Conservation (phyloP, 2,888 invertebrate genomes). For the Muschampia plurimacula region DNA sequence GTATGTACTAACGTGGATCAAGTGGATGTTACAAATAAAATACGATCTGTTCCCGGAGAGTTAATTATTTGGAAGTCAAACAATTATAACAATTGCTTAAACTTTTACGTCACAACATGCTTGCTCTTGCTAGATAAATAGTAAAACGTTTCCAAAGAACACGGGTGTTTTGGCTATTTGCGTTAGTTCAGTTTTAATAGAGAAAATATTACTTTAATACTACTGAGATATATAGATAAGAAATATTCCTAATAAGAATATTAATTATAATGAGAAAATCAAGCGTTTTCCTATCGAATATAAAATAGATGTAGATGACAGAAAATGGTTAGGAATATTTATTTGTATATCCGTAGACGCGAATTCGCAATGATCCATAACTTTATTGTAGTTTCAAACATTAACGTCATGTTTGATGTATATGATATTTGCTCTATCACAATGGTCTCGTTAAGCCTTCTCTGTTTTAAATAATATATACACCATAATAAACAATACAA, state of each 20-base stretch:
- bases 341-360: constrained; percentile 6
- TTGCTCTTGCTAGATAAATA: too few relatives aligned
- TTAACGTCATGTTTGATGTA: constrained; percentile 28
- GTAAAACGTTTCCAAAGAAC: too few relatives aligned
- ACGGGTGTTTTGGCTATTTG: too few relatives aligned
- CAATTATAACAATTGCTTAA: too few relatives aligned
- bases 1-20: too few relatives aligned
- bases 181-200: too few relatives aligned
- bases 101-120: too few relatives aligned
- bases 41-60: too few relatives aligned
- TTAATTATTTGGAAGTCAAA: too few relatives aligned
- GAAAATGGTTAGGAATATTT: constrained; percentile 9
- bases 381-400: constrained; percentile 12
- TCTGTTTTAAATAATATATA: constrained; percentile 16
- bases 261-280: constrained; percentile 4
- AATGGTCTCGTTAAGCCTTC: constrained; percentile 30
- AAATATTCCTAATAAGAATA: background rate
- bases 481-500: constrained; percentile 1
- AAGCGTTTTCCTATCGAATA: background rate
- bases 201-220: too few relatives aligned
- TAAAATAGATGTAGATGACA: constrained; percentile 1
- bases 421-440: constrained; percentile 23
- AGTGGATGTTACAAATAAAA: too few relatives aligned
- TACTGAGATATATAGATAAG: background rate
- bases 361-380: constrained; percentile 13